A percentile compares a stretch with the other conserved stretches of the same genome.
Conservation (phyloP, 2,797 vertebrate genomes). For the Karalla daura region DNA sequence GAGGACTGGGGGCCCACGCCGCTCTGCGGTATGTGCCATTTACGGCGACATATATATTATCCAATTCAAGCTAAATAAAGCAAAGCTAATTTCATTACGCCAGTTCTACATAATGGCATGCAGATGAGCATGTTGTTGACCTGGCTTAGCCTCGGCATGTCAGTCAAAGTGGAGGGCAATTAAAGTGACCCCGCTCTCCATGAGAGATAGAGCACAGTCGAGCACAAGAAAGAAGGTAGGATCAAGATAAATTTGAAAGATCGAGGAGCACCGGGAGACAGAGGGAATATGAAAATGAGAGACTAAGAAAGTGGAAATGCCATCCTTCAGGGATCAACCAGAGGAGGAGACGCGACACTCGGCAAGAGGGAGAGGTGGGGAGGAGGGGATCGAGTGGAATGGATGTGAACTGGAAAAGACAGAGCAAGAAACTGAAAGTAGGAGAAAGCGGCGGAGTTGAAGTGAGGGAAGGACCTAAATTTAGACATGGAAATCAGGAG, state of each 20-base stretch:
- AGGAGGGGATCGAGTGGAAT: conserved; percentile 52
- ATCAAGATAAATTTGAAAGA: conserved; percentile 67
- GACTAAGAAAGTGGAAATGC: conserved; percentile 73
- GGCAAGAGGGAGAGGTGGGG: conserved; percentile 20
- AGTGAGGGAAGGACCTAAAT: conserved; percentile 74
- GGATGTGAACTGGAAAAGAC: conserved; percentile 69
- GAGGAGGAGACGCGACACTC: conserved; percentile 56
- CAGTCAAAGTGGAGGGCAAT: conserved; percentile 73
- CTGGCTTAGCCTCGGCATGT: conserved; percentile 64
- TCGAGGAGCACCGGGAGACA: conserved; percentile 38
- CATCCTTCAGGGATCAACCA: conserved; percentile 73
- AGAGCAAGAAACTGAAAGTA: conserved; percentile 66
- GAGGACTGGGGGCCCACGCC: background rate
- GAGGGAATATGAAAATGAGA: conserved; percentile 71
- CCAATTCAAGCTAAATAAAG: conserved; percentile 29
- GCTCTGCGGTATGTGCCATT: background rate
- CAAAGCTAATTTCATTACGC: conserved; percentile 57
- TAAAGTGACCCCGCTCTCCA: conserved; percentile 58
- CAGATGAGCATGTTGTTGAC: conserved; percentile 64
- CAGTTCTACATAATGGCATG: conserved; percentile 55
- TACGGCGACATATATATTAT: conserved; percentile 23
- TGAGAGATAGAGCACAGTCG: conserved; percentile 45
- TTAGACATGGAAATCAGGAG: conserved; percentile 81
- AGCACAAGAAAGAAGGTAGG: conserved; percentile 49
- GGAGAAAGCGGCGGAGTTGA: conserved; percentile 67